Evolutionary conservation across 1,140 invertebrate genomes (phyloP).

Genomic region (Piezodorus guildinii): DNA sequence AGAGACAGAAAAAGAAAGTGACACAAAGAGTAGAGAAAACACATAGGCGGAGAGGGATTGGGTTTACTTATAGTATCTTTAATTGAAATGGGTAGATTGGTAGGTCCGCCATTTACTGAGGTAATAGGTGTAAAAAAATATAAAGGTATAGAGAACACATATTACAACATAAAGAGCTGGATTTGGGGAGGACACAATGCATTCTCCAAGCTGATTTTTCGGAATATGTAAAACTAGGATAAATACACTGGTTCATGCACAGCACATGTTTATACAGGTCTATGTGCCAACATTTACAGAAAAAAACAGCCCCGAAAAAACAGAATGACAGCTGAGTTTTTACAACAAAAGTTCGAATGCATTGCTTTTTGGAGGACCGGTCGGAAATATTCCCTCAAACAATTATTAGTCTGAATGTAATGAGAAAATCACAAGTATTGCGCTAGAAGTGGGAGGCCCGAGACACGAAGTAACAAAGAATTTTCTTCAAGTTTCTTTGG

Average conservation of each 20-base stretch:
- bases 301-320: slow-evolving; percentile 13
- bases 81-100: not conserved
- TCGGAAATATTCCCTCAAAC: slow-evolving; percentile 9
- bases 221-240: slow-evolving; percentile 11
- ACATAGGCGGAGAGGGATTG: not conserved
- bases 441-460: not conserved
- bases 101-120: not conserved
- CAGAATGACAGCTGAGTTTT: not conserved
- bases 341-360: slow-evolving; percentile 3
- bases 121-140: slow-evolving; percentile 9
- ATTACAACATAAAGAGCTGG: slow-evolving; percentile 15
- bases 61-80: too few relatives aligned
- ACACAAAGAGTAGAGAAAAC: slow-evolving; percentile 3
- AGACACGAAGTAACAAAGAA: slow-evolving; percentile 23
- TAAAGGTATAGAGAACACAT: slow-evolving; percentile 8
- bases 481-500: slow-evolving; percentile 22
- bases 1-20: slow-evolving; percentile 7
- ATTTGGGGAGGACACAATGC: slow-evolving; percentile 12
- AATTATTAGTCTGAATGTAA: not conserved
- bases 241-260: slow-evolving; percentile 13
- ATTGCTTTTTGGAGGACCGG: slow-evolving; percentile 3
- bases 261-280: slow-evolving; percentile 14
- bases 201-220: slow-evolving; percentile 13
- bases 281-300: slow-evolving; percentile 12
- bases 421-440: not conserved